Evolutionary conservation across 2,113 vertebrate species (phyloP), one percentile per base, ranked within the genome.

Genomic region (Zingel zingel): DNA sequence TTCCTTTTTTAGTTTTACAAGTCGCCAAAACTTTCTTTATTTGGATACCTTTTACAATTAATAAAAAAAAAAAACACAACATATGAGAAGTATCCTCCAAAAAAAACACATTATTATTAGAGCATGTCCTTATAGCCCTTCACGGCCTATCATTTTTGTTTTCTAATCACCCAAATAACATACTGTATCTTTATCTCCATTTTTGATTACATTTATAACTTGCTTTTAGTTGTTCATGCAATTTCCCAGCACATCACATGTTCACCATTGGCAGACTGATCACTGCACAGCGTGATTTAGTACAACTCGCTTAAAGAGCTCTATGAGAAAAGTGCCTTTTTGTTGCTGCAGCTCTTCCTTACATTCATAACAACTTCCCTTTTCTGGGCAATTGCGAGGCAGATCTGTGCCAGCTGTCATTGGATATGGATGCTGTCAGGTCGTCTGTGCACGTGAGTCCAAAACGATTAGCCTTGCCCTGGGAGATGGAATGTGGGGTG

Each of bases 291-390:
- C 51, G 48, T 65, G 53, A 73, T 70, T 64, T 4, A 9, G 30
- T 53, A 18, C 57, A 53, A 39, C 53, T 54, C 51, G 21, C 45
- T 69, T 3, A 7, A 15, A 70, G 2, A 69, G 23, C 14, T 53
- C 30, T 56, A 19, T 62, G 69, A 76, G 57, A 81, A 58, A 83
- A 36, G 57, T 76, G 53, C 48, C 69, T 70, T 74, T 90, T 51
- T 88, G 86, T 86, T 86, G 79, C 78, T 80, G 84, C 83, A 83
- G 76, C 64, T 82, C 86, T 90, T 92, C 89, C 78, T 88, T 58
- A 86, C 88, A 89, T 89, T 93, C 75, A 85, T 63, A 83, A 89
- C 54, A 58, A 77, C 79, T 88, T 92, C 83, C 56, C 23, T 43
- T 70, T 85, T 77, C 62, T 72, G 47, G 56, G 57, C 8, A 5